phyloP scores from a whole-genome alignment of 2,888 invertebrate genomes.

The Drosophila borborema region DNA sequence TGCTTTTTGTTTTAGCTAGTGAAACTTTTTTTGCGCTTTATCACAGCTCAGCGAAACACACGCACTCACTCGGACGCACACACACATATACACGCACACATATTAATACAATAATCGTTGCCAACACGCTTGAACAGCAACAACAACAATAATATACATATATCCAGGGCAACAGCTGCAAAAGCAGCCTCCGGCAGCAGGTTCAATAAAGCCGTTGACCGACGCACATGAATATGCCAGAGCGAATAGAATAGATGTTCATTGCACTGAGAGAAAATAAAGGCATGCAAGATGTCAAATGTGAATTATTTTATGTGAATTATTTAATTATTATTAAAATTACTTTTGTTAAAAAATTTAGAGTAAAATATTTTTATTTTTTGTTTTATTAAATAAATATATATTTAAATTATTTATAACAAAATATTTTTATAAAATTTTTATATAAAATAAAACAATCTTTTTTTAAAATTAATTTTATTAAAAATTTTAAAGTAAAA shows the following conservation, averaged over 20 bases:
- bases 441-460: too few relatives aligned
- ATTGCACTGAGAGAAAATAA: constrained; percentile 2
- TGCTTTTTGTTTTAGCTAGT: constrained; percentile 50
- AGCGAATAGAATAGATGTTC: constrained; percentile 27
- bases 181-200: constrained; percentile 36
- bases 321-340: too few relatives aligned
- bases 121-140: constrained; percentile 12
- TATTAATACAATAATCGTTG: constrained; percentile 37
- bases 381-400: too few relatives aligned
- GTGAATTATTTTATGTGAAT: too few relatives aligned
- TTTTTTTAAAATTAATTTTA: too few relatives aligned
- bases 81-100: background rate
- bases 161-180: constrained; percentile 53
- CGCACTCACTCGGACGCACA: constrained; percentile 5
- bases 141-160: constrained; percentile 9
- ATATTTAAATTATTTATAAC: too few relatives aligned
- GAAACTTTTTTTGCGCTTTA: constrained; percentile 48
- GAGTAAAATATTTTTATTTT: too few relatives aligned
- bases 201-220: constrained; percentile 70
- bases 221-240: constrained; percentile 48
- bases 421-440: too few relatives aligned
- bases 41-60: constrained; percentile 27
- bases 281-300: too few relatives aligned
- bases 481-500: too few relatives aligned
- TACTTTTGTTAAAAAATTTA: too few relatives aligned